These are phyloP conservation scores for Ramazzottius varieornatus DNA, from an alignment of 2,888 invertebrate genomes.

Conservation along the genomic window DNA sequence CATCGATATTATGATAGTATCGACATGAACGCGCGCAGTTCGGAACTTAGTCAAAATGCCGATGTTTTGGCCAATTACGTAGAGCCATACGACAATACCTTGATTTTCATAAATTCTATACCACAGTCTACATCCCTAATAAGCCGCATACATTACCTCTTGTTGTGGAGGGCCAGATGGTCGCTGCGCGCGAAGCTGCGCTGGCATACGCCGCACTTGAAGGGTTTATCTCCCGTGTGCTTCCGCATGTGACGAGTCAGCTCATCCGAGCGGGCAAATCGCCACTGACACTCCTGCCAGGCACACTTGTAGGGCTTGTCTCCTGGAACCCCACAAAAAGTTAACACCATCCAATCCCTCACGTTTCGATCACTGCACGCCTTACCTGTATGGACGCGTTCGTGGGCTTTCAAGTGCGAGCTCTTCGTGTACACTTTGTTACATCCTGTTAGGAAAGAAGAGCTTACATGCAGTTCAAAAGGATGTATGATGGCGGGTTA, in stretches of 20 bases:
- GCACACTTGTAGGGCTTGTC: conserved; percentile 33
- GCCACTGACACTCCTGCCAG: conserved; percentile 31
- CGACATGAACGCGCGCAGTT: no score
- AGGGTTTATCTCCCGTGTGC: conserved; percentile 33
- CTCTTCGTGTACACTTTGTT: conserved; percentile 91
- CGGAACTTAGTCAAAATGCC: no score
- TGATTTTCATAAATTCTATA: no score
- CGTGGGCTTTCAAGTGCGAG: conserved; percentile 87
- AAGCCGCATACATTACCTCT: no score
- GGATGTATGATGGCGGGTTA: no score
- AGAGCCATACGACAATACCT: no score
- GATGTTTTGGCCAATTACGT: no score
- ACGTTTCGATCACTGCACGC: conserved; percentile 8
- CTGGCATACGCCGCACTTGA: conserved; percentile 32
- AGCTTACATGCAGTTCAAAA: no score
- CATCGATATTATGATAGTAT: no score
- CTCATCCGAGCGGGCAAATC: conserved; percentile 33
- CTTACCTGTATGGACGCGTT: conserved; percentile 86
- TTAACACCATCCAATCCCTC: background rate
- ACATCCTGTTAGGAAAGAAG: no score
- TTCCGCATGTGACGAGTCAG: conserved; percentile 32
- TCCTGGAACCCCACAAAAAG: conserved; percentile 20
- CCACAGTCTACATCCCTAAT: no score
- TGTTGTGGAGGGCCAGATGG: conserved; percentile 33
- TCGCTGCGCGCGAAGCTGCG: conserved; percentile 33